Evolutionary conservation across 2,113 vertebrate species (phyloP), one percentile per base, ranked within the genome.

Genomic region (Oxyura jamaicensis): DNA sequence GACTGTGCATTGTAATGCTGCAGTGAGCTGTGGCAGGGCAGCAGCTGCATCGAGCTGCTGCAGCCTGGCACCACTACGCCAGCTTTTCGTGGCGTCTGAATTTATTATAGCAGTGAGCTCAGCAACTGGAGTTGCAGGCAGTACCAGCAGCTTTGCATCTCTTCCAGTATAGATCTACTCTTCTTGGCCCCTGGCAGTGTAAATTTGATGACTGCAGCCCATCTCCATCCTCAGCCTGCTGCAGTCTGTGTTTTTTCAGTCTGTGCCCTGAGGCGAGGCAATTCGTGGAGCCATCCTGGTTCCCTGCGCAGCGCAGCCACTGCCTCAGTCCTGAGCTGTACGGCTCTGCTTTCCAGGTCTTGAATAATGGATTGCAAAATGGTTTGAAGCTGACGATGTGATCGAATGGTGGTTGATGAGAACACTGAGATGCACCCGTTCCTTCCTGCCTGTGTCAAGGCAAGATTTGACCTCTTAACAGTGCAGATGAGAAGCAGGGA

Each of bases 281-380:
- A 2, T 63, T 88, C 50, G 0, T n/a, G 39, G 56, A 84, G 46
- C 62, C 21, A 5, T 63, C 0, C 0, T 59, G 9, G 25, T 48
- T 88, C 16, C 23, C 28, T 41, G 6, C 44, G 33, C 48, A 67
- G 33, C 22, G 44, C 35, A 76, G 50, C 35, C 59, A 29, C 42
- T 69, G 33, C 44, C 36, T 83, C 48, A 55, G 28, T 90, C 50
- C n/a, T 77, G 69, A 69, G 46, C 52, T 56, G 56, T 36, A 44
- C 3, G 1, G 35, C 15, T 65, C 59, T 73, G 53, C 83, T 85
- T 86, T 74, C 39, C 36, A 46, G 39, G 58, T 60, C 25, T 31
- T 66, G 22, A 66, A 65, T 90, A 76, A 79, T 46, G 31, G 33
- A 78, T 39, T 52, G 41, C 28, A 42, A 82, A 87, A 75, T 12